Evolutionary conservation across 2,797 vertebrate species (phyloP).

Genomic region (Pseudotriccus pelzelni): DNA sequence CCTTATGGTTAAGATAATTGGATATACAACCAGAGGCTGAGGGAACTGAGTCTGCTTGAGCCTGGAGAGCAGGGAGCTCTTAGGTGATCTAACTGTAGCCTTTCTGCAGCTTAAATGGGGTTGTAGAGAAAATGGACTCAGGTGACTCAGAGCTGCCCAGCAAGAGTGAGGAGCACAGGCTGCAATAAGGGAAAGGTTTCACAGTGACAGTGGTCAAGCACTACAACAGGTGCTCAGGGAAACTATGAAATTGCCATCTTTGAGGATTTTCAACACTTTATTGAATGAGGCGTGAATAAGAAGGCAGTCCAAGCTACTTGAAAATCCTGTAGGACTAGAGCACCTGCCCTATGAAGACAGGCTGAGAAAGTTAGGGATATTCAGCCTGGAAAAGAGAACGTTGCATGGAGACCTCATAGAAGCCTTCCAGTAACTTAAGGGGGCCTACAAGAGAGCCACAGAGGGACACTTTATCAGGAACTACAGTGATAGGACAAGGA

Average conservation of each 20-base stretch:
- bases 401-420: neutral
- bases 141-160: neutral
- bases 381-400: neutral
- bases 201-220: neutral
- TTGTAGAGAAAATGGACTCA: neutral
- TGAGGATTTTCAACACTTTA: neutral
- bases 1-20: neutral
- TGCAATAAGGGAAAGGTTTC: neutral
- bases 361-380: neutral
- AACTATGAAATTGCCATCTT: neutral
- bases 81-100: neutral
- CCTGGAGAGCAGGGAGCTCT: neutral
- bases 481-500: neutral
- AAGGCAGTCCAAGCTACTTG: neutral
- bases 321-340: neutral
- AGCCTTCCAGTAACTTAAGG: neutral
- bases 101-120: neutral
- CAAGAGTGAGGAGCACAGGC: neutral
- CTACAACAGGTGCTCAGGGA: rapidly evolving
- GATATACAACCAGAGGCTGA: neutral
- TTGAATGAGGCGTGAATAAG: neutral
- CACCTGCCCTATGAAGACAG: neutral
- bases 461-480: neutral
- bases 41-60: neutral
- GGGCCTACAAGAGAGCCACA: neutral